Evolutionary conservation across 2,797 vertebrate genomes (phyloP), one percentile per base, ranked within the genome.

Genomic region (Neostethus bicornis): DNA sequence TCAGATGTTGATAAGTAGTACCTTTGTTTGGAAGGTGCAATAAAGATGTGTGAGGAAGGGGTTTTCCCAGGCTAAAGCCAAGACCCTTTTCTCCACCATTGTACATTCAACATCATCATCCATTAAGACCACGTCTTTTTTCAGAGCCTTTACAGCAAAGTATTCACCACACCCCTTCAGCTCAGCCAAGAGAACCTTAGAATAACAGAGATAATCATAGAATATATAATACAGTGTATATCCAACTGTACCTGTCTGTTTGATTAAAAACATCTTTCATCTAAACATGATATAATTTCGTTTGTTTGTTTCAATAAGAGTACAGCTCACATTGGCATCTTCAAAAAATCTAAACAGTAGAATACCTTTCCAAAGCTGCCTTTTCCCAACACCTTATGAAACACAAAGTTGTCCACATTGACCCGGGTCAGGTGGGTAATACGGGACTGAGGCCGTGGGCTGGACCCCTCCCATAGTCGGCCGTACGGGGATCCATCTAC

Each of bases 41-140:
- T 93, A 96, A 39, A 98, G 93, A 59, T 99, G 96, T 1, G 97
- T 98, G 70, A 99, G 97, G 69, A 99, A 99, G 7, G 96, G 97
- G 66, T 96, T 97, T 24, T 97, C 96, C 94, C 95, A 96, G 13
- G 96, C 96, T 28, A 99, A 89, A 1, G 96, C 94, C 1, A 99
- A 87, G 62, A 99, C 97, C 34, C 97, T 90, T 85, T 99, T 99
- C 89, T 99, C 97, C 57, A 99, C 93, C 97, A 99, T 99, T 25
- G 97, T 99, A 66, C 97, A 99, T 71, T 99, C 97, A 65, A 99
- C 96, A 0, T 99, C 97, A 3, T 99, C 97, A 10, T 99, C 96
- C 52, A 99, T 98, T 66, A 99, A 87, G 28, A 99, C 97, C 12
- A 99, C 97, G 0, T 99, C 97, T 77, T 99, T 99, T 82, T 99